Conservation (phyloP, 2,113 vertebrate genomes). For the Apteryx mantelli region DNA sequence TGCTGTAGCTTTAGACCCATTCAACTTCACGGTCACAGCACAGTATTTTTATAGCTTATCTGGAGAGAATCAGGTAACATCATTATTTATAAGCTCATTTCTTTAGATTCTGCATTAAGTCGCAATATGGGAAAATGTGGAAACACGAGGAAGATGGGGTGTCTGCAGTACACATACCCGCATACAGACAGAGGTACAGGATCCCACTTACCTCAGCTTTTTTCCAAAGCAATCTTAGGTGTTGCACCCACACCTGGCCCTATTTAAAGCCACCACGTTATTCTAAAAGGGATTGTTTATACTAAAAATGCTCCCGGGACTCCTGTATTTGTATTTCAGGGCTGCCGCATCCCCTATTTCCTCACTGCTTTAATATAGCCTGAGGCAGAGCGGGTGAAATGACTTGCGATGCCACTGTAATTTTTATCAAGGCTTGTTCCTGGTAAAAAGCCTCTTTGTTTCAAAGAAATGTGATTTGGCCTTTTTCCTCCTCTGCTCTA, state of each 20-base stretch:
- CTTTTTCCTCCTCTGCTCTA: conserved; percentile 78
- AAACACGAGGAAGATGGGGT: fast-evolving
- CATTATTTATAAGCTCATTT: neutral
- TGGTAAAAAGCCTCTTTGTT: conserved; percentile 86
- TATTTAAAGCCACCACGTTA: conserved; percentile 66
- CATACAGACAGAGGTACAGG: neutral
- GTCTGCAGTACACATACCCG: neutral
- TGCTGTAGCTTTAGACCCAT: fast-evolving
- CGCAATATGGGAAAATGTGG: neutral
- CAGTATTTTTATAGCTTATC: neutral
- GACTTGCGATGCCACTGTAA: conserved; percentile 80
- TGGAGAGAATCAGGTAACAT: neutral
- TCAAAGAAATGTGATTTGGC: conserved; percentile 84
- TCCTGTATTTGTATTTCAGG: conserved; percentile 68
- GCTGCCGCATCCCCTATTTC: conserved; percentile 73
- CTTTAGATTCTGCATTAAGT: neutral
- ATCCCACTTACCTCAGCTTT: neutral
- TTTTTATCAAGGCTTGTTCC: conserved; percentile 87
- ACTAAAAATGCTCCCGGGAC: conserved; percentile 71
- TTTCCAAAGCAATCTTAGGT: neutral
- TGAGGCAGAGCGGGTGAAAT: conserved; percentile 76
- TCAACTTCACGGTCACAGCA: neutral
- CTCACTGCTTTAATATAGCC: conserved; percentile 75
- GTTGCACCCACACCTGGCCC: conserved; percentile 72
- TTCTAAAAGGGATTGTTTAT: conserved; percentile 79